Evolutionary conservation across 1,140 invertebrate genomes (phyloP), one percentile per base, ranked within the genome.

Genomic region (Linepithema humile): DNA sequence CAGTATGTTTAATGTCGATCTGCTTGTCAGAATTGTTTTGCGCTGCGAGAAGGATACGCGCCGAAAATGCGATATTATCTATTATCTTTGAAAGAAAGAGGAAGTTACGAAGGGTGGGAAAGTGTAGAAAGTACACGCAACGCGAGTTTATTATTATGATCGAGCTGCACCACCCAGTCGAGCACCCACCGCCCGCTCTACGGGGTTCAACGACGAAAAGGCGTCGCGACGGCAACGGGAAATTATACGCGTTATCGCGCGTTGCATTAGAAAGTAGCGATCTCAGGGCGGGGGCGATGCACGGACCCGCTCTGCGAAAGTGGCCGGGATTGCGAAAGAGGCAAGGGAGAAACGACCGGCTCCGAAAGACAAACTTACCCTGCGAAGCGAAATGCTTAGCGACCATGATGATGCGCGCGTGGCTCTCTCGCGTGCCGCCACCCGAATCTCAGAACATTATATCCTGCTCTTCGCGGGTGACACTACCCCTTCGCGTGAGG

Each of bases 311-410:
- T 32, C 12, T 32, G 15, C 15, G 12, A 38, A 5, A 38, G 23
- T 5, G 32, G 23, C 40, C 5, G 26, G 45, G 3, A 43, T 53
- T n/a, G n/a, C 10, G 45, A 32, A 50, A n/a, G 23, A 20, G 29
- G 26, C 35, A 12, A 53, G 2, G 23, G 48, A 26, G 12, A 23
- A 12, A 40, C 20, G 10, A 40, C 9, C 7, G n/a, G 45, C n/a
- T n/a, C n/a, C 0, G 80, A 43, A 45, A 40, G n/a, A 78, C 50
- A 83, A 89, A 92, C 93, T 93, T 87, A 93, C 93, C 93, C 93
- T 93, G 93, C 77, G 87, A 85, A n/a, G 75, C 75, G 74, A 93
- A 92, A 85, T 93, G 91, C 89, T 93, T 93, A 82, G 91, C 90
- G 90, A 93, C 90, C 93, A 93, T 93, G 91, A 90, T 88, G 75